Evolutionary conservation across 2,797 vertebrate species (phyloP), one percentile per base, ranked within the genome.

Genomic region (Perdix hodgsoniae): DNA sequence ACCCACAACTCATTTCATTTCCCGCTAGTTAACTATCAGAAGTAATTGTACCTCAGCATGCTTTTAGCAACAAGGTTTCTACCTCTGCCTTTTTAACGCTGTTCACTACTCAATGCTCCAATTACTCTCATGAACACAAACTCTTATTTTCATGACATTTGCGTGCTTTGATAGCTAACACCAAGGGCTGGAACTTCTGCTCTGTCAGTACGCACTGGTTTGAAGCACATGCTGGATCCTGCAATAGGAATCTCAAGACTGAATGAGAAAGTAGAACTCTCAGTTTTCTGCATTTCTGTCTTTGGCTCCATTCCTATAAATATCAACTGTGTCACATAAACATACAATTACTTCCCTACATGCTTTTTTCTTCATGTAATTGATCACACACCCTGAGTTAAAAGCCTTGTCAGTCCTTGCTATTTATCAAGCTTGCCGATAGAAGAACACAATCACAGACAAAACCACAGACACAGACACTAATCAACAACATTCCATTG

Each of bases 401-500:
- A 81, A 91, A 93, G 37, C 63, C 77, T 66, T 65, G 29, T 57
- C 91, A 82, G 54, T 64, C 88, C 79, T 84, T 47, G 61, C 72
- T 88, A 40, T 70, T 90, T 86, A 87, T 59, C 91, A 94, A 92
- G 88, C 90, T 91, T 94, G 94, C 90, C 45, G 1, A 94, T 64
- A 93, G 19, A 95, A 93, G 54, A 56, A 96, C 94, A 97, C 84
- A 81, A 82, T 6, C 93, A 96, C 95, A 93, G 92, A 96, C 92
- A 95, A 95, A 81, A 83, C 87, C 94, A 97, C 96, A 75, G 94
- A 96, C 96, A 95, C 88, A 71, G 92, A 96, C 95, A 95, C 84
- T 96, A 95, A 83, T 90, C 44, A 95, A 96, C 87, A 84, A 96
- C 94, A 96, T 94, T 95, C 93, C 94, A 96, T 61, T 94, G 91